Conservation (phyloP, 1,140 invertebrate species). For the Drosophila nikananu region DNA sequence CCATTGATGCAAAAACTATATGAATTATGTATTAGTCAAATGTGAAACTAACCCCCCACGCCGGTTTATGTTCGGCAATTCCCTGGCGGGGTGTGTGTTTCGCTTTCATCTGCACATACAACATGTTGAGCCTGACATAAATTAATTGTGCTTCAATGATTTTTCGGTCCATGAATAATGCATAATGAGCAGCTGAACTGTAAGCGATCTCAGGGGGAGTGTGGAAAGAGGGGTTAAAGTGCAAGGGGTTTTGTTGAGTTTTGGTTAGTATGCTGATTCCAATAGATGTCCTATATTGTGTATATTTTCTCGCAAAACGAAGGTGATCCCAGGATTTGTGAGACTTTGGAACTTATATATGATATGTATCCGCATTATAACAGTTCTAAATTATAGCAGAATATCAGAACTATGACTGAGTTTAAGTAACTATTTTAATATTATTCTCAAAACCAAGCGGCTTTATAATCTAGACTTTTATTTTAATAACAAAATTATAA, state of each 20-base stretch:
- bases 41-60: slow-evolving; percentile 21
- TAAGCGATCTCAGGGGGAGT: not conserved
- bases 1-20: slow-evolving; percentile 70
- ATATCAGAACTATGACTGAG: too few species aligned
- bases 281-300: too few species aligned
- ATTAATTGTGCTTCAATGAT: slow-evolving; percentile 78
- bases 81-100: not conserved
- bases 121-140: slow-evolving; percentile 67
- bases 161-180: slow-evolving; percentile 67
- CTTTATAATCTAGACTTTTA: too few species aligned
- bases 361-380: too few species aligned
- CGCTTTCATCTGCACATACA: slow-evolving; percentile 27
- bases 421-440: too few species aligned
- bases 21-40: slow-evolving; percentile 74
- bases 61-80: not conserved
- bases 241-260: not conserved
- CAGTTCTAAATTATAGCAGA: too few species aligned
- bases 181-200: slow-evolving; percentile 24
- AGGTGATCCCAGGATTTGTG: too few species aligned
- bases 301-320: too few species aligned
- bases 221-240: not conserved
- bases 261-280: not conserved
- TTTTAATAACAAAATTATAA: too few species aligned
- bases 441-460: too few species aligned
- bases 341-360: too few species aligned